A percentile compares a stretch with the other conserved stretches of the same genome.
Conservation (phyloP, 1,140 invertebrate genomes). For the Megalopta genalis region DNA sequence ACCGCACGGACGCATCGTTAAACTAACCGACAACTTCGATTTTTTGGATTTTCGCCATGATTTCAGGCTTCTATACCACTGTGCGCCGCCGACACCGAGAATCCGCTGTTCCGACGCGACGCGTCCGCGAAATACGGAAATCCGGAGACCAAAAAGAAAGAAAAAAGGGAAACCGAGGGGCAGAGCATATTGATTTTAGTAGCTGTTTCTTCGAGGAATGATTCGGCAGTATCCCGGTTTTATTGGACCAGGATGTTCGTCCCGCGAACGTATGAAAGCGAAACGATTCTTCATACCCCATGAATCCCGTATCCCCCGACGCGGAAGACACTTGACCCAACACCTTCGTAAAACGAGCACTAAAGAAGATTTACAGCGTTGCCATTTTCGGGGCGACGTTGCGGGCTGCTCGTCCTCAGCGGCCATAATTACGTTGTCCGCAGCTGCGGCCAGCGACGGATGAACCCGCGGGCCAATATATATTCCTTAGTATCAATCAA, state of each 20-base stretch:
- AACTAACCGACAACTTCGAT: too few species aligned
- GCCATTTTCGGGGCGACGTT: slow-evolving; percentile 4
- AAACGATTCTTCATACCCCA: slow-evolving; percentile 5
- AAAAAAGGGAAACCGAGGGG: background rate
- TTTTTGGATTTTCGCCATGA: too few species aligned
- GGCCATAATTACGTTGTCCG: slow-evolving; percentile 1
- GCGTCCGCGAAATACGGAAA: too few species aligned
- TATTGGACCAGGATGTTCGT: background rate
- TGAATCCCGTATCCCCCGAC: background rate
- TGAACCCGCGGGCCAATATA: background rate
- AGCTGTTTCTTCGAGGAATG: background rate
- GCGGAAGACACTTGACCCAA: slow-evolving; percentile 19
- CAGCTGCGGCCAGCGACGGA: background rate
- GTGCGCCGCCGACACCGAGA: background rate
- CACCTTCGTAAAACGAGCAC: slow-evolving; percentile 11
- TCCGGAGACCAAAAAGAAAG: too few species aligned
- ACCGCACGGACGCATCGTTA: too few species aligned
- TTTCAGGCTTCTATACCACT: too few species aligned
- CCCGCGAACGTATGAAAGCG: background rate
- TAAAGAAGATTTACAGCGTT: slow-evolving; percentile 39
- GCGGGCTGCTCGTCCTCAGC: background rate
- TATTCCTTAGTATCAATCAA: background rate
- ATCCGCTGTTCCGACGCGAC: background rate
- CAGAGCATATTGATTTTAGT: background rate
- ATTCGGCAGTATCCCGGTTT: background rate